Base-by-base conservation (phyloP, 2,888 invertebrate species). In the Drosophila phalerata region DNA sequence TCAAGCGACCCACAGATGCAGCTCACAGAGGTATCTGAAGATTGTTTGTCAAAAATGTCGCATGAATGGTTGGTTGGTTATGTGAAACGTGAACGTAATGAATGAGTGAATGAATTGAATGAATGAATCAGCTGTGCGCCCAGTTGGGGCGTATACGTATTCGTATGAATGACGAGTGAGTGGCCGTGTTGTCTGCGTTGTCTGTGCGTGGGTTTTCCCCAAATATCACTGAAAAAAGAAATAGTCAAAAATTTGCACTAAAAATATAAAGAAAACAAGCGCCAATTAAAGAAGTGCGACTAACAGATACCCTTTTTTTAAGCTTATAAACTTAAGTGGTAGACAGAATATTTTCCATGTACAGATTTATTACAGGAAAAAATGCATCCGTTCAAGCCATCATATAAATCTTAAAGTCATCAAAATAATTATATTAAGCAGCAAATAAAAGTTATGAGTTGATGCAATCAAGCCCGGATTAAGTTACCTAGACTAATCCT, bases 31-130 rank as follows among this genome's bases (percentile, higher is more conserved):
- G 22, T 37, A 48, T 48, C 56, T 34, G 48, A 62, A 78, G 66
- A 81, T 68, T 69, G 86, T 79, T 88, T 83, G 88, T 85, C 82
- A 69, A 82, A 83, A 85, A 63, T 82, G 88, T 82, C 85, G 70
- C 67, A 69, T 79, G 73, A 88, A 79, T 85, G 73, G 61, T 47
- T 34, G 30, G 9, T 17, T 30, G 19, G 11, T 13, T 48, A 15
- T n/a, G 66, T 53, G 67, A 70, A 79, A 60, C 74, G 65, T 77
- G 47, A 77, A 66, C 79, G 65, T 53, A 65, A 42, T 53, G 71
- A 63, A 43, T 64, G 53, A 47, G 38, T 63, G 64, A 63, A 45
- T 71, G 52, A 57, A 42, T 34, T 65, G 69, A 66, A 60, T 62
- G 74, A 66, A 48, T 61, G 63, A 60, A 63, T 60, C 71, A 81